Base-by-base conservation (phyloP, 2,797 vertebrate species). In the Betta splendens region DNA sequence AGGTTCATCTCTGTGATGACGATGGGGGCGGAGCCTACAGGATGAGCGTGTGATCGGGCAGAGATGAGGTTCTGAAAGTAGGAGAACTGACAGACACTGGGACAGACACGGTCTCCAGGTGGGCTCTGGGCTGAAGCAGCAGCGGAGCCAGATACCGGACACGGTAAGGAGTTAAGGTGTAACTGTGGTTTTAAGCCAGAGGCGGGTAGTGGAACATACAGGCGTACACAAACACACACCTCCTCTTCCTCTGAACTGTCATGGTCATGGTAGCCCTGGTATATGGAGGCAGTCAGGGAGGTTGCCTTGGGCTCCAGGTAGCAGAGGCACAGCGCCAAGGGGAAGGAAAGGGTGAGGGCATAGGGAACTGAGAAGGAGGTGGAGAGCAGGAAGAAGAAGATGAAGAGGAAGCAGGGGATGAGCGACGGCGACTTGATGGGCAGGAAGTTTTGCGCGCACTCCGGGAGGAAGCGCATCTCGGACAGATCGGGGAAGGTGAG, bases 191-290 rank as follows among this genome's bases (percentile, higher is more conserved):
- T 74, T 66, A 76, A 61, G 59, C 61, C 66, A 57, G 69, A 68
- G 77, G 73, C 91, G 87, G 57, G 90, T 89, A 94, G 58, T 58
- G 26, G 64, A 77, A 84, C 77, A 84, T 59, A 75, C 69, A 80
- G 51, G 64, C 52, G 68, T 74, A 72, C 49, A 38, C 79, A 71
- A 13, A 33, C 81, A 85, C 87, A 88, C 86, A 84, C 89, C 87
- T 87, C 96, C 95, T 99, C 97, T 93, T 99, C 97, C 89, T 99
- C 97, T 93, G 97, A 98, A 94, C 96, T 98, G 95, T 99, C 96
- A 89, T 89, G 84, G 87, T 90, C 87, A 96, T 94, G 95, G 93
- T 94, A 96, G 93, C 95, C 94, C 93, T 95, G 94, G 91, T 95
- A 93, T 93, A 98, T 94, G 89, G 94, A 95, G 88, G 96, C 94